Conservation (phyloP, 2,888 invertebrate genomes). For the Hirtodrosophila cameraria region DNA sequence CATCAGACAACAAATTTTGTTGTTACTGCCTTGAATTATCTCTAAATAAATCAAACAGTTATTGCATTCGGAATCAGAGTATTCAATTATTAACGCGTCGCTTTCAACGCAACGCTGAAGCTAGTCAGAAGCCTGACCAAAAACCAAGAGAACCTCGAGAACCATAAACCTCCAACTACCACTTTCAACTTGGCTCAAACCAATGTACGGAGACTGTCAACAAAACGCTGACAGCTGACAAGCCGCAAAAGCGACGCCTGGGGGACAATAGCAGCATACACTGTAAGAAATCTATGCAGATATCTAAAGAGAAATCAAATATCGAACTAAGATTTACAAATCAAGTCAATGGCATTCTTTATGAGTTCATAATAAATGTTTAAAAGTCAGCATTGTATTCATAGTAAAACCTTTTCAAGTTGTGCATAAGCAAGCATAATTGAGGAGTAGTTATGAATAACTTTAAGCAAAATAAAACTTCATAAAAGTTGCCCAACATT, state of each 20-base stretch:
- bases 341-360: too few relatives aligned
- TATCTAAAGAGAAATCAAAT: too few relatives aligned
- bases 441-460: too few relatives aligned
- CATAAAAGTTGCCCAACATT: too few relatives aligned
- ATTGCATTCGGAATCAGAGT: conserved; percentile 53
- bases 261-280: conserved; percentile 11
- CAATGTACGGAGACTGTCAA: conserved; percentile 56
- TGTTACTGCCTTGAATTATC: conserved; percentile 33
- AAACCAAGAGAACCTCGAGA: background rate
- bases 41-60: conserved; percentile 65
- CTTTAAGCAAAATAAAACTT: too few relatives aligned
- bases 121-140: background rate
- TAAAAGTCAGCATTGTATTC: too few relatives aligned
- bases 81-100: conserved; percentile 61
- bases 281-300: too few relatives aligned
- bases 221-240: conserved; percentile 74
- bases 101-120: conserved; percentile 32
- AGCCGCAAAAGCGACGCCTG: conserved; percentile 55
- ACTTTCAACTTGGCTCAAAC: conserved; percentile 32
- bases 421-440: too few relatives aligned
- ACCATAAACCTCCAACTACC: background rate
- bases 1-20: conserved; percentile 25
- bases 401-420: too few relatives aligned
- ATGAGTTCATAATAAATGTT: too few relatives aligned
- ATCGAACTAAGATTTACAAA: too few relatives aligned